phyloP scores from a whole-genome alignment of 2,888 invertebrate genomes.

The Phalera bucephala region DNA sequence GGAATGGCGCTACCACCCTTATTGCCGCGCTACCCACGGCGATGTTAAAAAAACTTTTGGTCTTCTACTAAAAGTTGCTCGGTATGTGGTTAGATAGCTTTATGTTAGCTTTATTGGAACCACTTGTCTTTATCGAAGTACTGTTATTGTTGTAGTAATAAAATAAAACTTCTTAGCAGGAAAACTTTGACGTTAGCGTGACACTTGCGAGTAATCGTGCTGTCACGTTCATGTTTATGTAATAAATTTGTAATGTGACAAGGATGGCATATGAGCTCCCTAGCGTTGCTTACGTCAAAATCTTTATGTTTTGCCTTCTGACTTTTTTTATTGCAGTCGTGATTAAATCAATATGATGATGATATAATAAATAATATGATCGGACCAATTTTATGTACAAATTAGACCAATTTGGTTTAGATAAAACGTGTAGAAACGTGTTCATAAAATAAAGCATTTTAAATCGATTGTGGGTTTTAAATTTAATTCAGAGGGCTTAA shows the following conservation, averaged over 20 bases:
- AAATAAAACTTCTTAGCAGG: conserved; percentile 15
- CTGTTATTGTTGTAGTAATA: conserved; percentile 19
- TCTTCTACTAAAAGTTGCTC: conserved; percentile 20
- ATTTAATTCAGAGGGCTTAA: too few relatives aligned
- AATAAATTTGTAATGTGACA: too few relatives aligned
- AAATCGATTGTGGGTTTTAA: too few relatives aligned
- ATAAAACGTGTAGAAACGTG: not conserved
- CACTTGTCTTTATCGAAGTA: conserved; percentile 23
- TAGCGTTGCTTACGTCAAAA: too few relatives aligned
- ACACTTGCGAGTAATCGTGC: too few relatives aligned
- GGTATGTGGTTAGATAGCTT: conserved; percentile 26
- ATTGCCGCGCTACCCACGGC: too few relatives aligned
- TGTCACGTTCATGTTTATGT: too few relatives aligned
- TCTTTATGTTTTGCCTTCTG: too few relatives aligned
- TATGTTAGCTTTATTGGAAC: conserved; percentile 24
- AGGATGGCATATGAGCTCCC: too few relatives aligned
- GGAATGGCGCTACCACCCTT: conserved; percentile 4
- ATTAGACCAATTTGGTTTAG: not conserved
- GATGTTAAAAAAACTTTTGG: conserved; percentile 12
- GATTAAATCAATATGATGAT: conserved; percentile 2
- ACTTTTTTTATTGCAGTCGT: conserved; percentile 6
- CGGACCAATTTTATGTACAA: not conserved
- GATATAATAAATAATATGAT: too few relatives aligned
- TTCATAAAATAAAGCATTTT: not conserved
- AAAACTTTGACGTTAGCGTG: too few relatives aligned